A percentile compares a stretch with the other conserved stretches of the same genome.
phyloP scores from a whole-genome alignment of 2,113 vertebrate species.

The Oryctolagus cuniculus region DNA sequence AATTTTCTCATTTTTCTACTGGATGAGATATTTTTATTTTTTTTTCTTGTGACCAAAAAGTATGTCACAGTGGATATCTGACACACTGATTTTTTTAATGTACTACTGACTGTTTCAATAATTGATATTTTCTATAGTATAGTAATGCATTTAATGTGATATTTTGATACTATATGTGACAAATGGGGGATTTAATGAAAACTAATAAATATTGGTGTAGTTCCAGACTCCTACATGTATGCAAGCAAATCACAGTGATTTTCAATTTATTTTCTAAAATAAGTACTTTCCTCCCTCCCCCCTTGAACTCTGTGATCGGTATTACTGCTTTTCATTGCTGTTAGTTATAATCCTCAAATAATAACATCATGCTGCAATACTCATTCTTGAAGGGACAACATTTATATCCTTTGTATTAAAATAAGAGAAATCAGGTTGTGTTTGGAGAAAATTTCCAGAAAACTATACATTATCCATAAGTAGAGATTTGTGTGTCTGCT shows the following conservation, averaged over 20 bases:
- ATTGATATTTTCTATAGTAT: background rate
- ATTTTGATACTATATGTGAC: conserved; percentile 50
- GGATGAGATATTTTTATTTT: conserved; percentile 43
- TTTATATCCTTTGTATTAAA: conserved; percentile 22
- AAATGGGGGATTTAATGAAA: conserved; percentile 54
- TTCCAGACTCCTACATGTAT: rapidly evolving
- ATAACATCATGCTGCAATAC: background rate
- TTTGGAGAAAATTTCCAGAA: background rate
- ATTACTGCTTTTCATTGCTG: conserved; percentile 32
- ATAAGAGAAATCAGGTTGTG: background rate
- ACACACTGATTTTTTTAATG: background rate
- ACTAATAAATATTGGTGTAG: background rate
- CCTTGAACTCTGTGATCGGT: background rate
- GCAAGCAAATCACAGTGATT: conserved; percentile 29
- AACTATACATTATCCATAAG: background rate
- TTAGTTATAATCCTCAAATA: conserved; percentile 47
- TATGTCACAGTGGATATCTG: background rate
- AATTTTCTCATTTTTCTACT: conserved; percentile 32
- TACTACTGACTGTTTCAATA: background rate
- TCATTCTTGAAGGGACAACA: background rate
- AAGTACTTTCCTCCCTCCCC: background rate
- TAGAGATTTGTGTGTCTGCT: background rate
- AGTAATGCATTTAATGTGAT: conserved; percentile 46
- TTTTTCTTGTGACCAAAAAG: conserved; percentile 34
- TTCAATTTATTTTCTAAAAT: conserved; percentile 17